Conservation (phyloP, 64 coral and sea anemone species). For the Montipora cactus region DNA sequence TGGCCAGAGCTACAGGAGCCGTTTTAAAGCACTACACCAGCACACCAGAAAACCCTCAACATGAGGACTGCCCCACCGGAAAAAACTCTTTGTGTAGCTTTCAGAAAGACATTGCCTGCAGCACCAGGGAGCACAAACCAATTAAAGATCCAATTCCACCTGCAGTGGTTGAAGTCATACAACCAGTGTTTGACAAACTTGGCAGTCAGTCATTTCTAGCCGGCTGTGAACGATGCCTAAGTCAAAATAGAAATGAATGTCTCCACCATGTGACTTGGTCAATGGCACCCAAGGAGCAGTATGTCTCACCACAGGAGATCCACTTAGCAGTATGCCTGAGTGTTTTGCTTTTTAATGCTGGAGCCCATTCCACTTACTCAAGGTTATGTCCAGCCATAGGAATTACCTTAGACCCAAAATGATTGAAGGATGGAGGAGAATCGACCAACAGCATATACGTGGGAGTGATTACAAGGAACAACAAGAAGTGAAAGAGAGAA, state of each 20-base stretch:
- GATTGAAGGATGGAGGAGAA: background rate
- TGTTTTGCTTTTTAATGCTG: slow-evolving; percentile 45
- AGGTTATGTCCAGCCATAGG: background rate
- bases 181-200: slow-evolving; percentile 54
- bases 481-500: background rate
- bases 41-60: slow-evolving; percentile 36
- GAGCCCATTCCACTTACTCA: background rate
- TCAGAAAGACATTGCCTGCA: slow-evolving; percentile 32
- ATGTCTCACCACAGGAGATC: slow-evolving; percentile 39
- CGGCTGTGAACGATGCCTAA: slow-evolving; percentile 69
- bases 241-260: slow-evolving; percentile 66
- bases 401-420: background rate
- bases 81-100: slow-evolving; percentile 58
- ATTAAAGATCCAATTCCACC: slow-evolving; percentile 54
- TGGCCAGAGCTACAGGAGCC: slow-evolving; percentile 69
- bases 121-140: slow-evolving; percentile 12
- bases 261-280: slow-evolving; percentile 83
- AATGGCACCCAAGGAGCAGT: slow-evolving; percentile 69
- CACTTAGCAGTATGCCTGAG: slow-evolving; percentile 56
- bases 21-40: slow-evolving; percentile 75
- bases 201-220: slow-evolving; percentile 36
- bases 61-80: slow-evolving; percentile 50
- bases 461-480: slow-evolving; percentile 7
- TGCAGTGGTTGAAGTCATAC: slow-evolving; percentile 40
- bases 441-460: background rate